These are phyloP conservation scores for Griposia aprilina DNA, from an alignment of 2,888 invertebrate species.

Conservation along the genomic window DNA sequence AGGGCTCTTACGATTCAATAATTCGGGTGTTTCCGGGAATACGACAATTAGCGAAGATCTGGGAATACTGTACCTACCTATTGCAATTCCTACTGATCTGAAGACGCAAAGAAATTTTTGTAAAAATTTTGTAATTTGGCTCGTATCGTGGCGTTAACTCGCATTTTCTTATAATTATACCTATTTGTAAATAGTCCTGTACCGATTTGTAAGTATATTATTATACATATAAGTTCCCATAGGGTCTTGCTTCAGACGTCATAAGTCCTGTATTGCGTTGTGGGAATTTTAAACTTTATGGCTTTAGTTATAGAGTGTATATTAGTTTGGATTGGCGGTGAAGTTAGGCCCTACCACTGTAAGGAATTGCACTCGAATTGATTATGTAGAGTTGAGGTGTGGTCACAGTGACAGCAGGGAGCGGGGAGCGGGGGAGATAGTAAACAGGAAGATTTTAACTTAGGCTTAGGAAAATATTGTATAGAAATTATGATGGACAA, in stretches of 20 bases:
- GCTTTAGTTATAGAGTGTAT: slow-evolving; percentile 1
- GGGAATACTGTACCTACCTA: too few species aligned
- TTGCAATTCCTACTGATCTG: slow-evolving; percentile 32
- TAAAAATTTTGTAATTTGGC: slow-evolving; percentile 60
- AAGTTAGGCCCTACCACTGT: slow-evolving; percentile 30
- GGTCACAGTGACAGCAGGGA: slow-evolving; percentile 28
- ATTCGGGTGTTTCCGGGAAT: too few species aligned
- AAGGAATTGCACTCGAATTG: slow-evolving; percentile 68
- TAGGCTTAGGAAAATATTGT: not conserved
- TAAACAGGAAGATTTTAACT: not conserved
- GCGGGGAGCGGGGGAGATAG: slow-evolving; percentile 12
- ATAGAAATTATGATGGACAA: not conserved
- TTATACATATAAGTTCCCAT: slow-evolving; percentile 24
- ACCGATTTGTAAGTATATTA: slow-evolving; percentile 48
- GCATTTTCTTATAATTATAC: slow-evolving; percentile 59
- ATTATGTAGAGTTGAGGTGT: slow-evolving; percentile 42
- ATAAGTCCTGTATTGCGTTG: not conserved
- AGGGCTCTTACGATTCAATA: too few species aligned
- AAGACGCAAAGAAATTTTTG: slow-evolving; percentile 45
- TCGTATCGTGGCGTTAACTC: slow-evolving; percentile 52
- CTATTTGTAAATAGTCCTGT: slow-evolving; percentile 63
- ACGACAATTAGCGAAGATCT: too few species aligned
- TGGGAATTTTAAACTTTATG: slow-evolving; percentile 40
- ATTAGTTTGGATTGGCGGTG: slow-evolving; percentile 24
- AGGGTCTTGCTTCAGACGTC: slow-evolving; percentile 16